A percentile compares a stretch with the other conserved stretches of the same genome.
These are phyloP conservation scores for Varanus komodoensis DNA, from an alignment of 2,113 vertebrate genomes.

Conservation along the genomic window DNA sequence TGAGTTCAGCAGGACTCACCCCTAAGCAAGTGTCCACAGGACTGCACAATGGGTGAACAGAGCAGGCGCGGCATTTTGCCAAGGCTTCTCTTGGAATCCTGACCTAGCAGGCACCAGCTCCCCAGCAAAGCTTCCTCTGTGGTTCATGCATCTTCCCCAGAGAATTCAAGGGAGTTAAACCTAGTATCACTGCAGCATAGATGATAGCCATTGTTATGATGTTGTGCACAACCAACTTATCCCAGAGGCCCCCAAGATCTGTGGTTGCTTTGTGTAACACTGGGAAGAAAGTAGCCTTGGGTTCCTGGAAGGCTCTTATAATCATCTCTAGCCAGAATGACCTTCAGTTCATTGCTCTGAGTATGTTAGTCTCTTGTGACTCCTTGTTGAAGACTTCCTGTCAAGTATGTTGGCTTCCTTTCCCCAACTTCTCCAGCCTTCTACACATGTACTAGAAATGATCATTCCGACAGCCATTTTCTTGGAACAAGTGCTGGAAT, in stretches of 20 bases:
- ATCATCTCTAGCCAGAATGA: neutral
- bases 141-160: neutral
- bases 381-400: neutral
- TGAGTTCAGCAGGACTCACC: neutral
- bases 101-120: no score
- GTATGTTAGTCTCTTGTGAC: neutral
- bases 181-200: no score
- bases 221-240: neutral
- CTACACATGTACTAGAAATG: accelerated
- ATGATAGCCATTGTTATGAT: neutral
- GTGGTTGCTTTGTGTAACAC: neutral
- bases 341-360: neutral
- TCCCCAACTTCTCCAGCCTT: slow-evolving; percentile 21
- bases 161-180: neutral
- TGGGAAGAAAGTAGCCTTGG: neutral
- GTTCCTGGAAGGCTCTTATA: neutral
- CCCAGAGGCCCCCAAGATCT: neutral
- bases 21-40: neutral
- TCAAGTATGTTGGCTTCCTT: neutral
- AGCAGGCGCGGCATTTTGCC: neutral
- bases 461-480: slow-evolving; percentile 7
- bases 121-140: neutral
- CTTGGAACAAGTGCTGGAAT: slow-evolving; percentile 70
- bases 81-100: neutral
- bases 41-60: neutral